Evolutionary conservation across 2,888 invertebrate species (phyloP), one percentile per base, ranked within the genome.

Genomic region (Azorinus chamasolen): DNA sequence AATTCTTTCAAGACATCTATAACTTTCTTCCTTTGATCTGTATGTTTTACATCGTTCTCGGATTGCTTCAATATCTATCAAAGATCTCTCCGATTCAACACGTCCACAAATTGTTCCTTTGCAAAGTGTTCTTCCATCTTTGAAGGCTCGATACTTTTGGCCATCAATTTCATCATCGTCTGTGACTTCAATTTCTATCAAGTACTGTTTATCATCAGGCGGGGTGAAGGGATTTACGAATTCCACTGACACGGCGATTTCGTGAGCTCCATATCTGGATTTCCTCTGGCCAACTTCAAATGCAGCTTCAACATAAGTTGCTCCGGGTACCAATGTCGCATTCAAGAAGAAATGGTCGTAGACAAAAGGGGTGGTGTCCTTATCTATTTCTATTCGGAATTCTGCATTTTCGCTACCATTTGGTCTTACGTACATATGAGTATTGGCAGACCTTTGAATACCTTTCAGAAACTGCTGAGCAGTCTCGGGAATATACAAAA

Each of bases 401-500:
- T 39, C 5, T 39, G 14, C 48, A n/a, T n/a, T 45, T 20, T 53
- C 50, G 20, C 6, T 41, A 27, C 39, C 18, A 10, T 37, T 20
- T 24, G 55, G 51, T 16, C 48, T 20, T 3, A 71, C 59, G 48
- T 48, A 74, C 53, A 74, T 54, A 48, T 70, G 72, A 6, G 43
- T 25, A 43, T 18, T 41, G 12, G 45, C 55, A 25, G 25, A 25
- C 0, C n/a, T 51, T n/a, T 27, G 46, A 24, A 70, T 46, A 10
- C 78, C 80, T 24, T 66, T 58, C n/a, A 71, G 48, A 20, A 57
- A 41, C 16, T 59, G 20, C 24, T 46, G 61, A 6, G 65, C 53
- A 16, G 50, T 55, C 22, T 79, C 79, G 5, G 85, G 66, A 50
- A 76, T 62, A 24, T 72, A 71, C 0, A 81, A 50, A 1, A 65